Percentiles rank a stretch among this genome's conserved stretches.
These are phyloP conservation scores for Meriones unguiculatus DNA, from an alignment of 2,113 vertebrate genomes.

Conservation along the genomic window DNA sequence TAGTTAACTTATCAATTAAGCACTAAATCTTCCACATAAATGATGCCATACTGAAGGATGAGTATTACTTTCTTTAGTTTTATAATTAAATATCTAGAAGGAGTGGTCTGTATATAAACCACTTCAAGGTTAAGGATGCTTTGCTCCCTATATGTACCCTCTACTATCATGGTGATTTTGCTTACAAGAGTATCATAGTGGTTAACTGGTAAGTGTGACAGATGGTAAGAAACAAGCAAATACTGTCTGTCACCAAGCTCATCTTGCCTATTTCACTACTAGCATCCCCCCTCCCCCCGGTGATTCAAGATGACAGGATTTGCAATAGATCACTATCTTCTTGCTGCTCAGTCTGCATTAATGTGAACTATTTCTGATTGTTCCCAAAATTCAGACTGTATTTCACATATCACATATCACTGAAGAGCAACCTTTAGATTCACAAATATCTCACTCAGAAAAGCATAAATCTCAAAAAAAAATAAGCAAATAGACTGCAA, in stretches of 20 bases:
- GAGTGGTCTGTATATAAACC: neutral
- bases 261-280: neutral
- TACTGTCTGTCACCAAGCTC: neutral
- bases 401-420: neutral
- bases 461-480: constrained; percentile 19
- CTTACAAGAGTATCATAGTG: neutral
- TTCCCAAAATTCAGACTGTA: neutral
- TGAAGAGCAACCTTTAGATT: constrained; percentile 39
- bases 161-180: neutral
- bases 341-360: neutral
- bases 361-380: neutral
- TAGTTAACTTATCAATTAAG: neutral
- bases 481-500: neutral
- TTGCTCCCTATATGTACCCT: fast-evolving
- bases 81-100: neutral
- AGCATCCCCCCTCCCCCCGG: neutral
- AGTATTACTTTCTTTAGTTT: neutral
- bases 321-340: neutral
- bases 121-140: neutral
- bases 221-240: neutral
- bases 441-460: neutral
- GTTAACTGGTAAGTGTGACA: neutral
- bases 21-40: neutral
- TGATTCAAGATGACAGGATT: neutral
- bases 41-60: neutral